Evolutionary conservation across 2,113 vertebrate species (phyloP), one percentile per base, ranked within the genome.

Genomic region (Trematomus loennbergii): DNA sequence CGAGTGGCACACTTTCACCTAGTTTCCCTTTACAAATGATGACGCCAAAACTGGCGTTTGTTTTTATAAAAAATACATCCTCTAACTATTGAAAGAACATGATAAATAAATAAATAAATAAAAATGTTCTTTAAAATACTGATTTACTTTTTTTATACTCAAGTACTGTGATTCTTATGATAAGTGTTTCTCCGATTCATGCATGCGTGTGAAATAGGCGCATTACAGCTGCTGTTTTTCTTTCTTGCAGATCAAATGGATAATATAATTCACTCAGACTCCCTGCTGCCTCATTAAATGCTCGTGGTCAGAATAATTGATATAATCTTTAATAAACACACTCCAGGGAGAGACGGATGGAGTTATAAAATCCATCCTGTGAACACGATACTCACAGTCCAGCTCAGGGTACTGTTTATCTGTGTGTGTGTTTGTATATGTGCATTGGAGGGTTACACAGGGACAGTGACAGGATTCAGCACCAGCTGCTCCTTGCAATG

Each of bases 251-350:
- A 93, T 93, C 74, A 76, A 77, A 90, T 71, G 75, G 87, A 94
- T 94, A 91, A 93, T 88, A 91, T 75, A 74, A 82, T 86, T 88
- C 81, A 72, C 75, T 78, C 61, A 58, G 83, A 87, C 79, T 94
- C 87, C 87, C 88, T 59, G 63, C 82, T 89, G 93, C 79, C 92
- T 93, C 91, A 92, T 93, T 93, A 93, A 93, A 93, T 69, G 79
- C 90, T 87, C 85, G 93, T 90, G 91, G 91, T 91, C 87, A 88
- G 84, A 89, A 86, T 81, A 89, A 84, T 86, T 89, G 79, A 93
- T 95, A 82, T 91, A 83, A 94, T 94, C 90, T 93, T 91, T 87
- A 89, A 88, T 91, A 94, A 93, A 92, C 83, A 81, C 79, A 89
- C 90, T 89, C 91, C 13, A 72, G 89, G 88, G 92, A 92, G 82